These are phyloP conservation scores for Rhynchomys soricoides DNA, from an alignment of 2,113 vertebrate species.

Conservation along the genomic window DNA sequence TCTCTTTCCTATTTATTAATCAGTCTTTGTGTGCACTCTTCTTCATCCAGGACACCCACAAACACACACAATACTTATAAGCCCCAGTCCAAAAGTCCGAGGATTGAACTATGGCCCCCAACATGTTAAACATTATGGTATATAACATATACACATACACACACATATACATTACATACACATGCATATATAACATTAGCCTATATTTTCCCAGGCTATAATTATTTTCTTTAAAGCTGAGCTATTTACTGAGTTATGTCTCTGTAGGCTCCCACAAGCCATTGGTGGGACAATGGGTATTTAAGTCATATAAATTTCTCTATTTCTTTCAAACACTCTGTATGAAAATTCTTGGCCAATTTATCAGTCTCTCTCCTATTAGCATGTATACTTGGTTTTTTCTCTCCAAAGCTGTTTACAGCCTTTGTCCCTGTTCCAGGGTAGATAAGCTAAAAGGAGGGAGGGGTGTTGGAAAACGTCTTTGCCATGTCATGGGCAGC, in stretches of 20 bases:
- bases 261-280: not conserved
- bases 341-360: not conserved
- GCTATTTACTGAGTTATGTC: not conserved
- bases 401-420: not conserved
- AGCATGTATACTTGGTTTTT: not conserved
- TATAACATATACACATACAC: too few relatives aligned
- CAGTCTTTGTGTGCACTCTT: not conserved
- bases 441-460: not conserved
- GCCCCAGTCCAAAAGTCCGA: not conserved
- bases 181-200: too few relatives aligned
- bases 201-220: conserved; percentile 10
- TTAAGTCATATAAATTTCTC: not conserved
- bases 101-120: too few relatives aligned
- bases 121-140: too few relatives aligned
- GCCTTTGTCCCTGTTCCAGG: not conserved
- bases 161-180: too few relatives aligned
- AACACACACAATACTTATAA: not conserved
- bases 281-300: not conserved
- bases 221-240: not conserved
- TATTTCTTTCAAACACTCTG: not conserved
- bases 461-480: not conserved
- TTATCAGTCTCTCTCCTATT: not conserved
- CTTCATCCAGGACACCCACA: not conserved
- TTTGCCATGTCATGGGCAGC: not conserved
- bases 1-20: not conserved